A percentile compares a stretch with the other conserved stretches of the same genome.
These are phyloP conservation scores for Gymnogyps californianus DNA, from an alignment of 2,113 vertebrate genomes.

Conservation along the genomic window DNA sequence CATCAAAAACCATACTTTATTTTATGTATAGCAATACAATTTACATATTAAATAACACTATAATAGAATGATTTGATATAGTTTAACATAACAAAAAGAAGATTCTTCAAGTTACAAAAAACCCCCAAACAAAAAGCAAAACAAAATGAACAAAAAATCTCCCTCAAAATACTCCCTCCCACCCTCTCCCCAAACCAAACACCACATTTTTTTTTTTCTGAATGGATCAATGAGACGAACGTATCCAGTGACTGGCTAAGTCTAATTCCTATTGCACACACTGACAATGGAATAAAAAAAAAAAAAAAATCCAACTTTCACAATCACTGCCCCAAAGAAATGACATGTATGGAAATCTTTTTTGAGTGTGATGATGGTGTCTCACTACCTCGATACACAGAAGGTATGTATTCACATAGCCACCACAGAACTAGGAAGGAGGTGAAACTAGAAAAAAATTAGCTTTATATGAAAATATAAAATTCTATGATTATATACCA, in stretches of 20 bases:
- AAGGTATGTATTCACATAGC: slow-evolving; percentile 78
- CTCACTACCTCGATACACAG: slow-evolving; percentile 78
- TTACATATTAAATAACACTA: slow-evolving; percentile 99
- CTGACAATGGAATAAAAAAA: slow-evolving; percentile 76
- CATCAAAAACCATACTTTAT: slow-evolving; percentile 99
- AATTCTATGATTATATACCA: slow-evolving; percentile 91
- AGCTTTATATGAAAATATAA: slow-evolving; percentile 92
- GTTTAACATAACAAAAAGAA: slow-evolving; percentile 85
- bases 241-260: slow-evolving; percentile 79
- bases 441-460: slow-evolving; percentile 87
- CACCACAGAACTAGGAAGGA: slow-evolving; percentile 80
- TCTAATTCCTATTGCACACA: slow-evolving; percentile 84
- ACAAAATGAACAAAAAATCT: slow-evolving; percentile 68
- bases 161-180: slow-evolving; percentile 58
- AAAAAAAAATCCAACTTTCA: slow-evolving; percentile 73
- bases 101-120: slow-evolving; percentile 88
- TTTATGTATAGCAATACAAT: slow-evolving; percentile 99
- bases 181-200: slow-evolving; percentile 58
- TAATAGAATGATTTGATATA: slow-evolving; percentile 97
- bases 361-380: slow-evolving; percentile 77
- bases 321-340: slow-evolving; percentile 88
- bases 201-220: slow-evolving; percentile 71
- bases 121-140: slow-evolving; percentile 60
- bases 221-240: slow-evolving; percentile 80
- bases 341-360: slow-evolving; percentile 71